phyloP scores from a whole-genome alignment of 1,140 invertebrate species.

The Campodea augens region DNA sequence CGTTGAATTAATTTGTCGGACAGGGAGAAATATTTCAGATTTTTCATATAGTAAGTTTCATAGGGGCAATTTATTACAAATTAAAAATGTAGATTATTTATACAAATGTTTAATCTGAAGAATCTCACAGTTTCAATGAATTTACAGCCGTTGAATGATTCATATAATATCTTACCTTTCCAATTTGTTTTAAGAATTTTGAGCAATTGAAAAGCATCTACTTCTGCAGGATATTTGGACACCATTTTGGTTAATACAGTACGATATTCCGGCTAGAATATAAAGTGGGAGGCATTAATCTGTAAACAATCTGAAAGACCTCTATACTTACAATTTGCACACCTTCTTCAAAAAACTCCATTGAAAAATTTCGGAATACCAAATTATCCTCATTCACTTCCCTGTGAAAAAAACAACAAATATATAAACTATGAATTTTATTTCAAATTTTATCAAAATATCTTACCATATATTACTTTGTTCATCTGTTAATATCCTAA shows the following conservation, averaged over 20 bases:
- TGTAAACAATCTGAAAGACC: too few species aligned
- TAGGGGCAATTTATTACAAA: conserved; percentile 2
- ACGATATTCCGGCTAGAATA: not conserved
- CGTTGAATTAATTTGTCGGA: not conserved
- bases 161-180: conserved; percentile 25
- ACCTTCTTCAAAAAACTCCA: conserved; percentile 36
- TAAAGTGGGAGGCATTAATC: too few species aligned
- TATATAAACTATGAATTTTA: conserved; percentile 1
- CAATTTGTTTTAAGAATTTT: conserved; percentile 38
- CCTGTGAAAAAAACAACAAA: conserved; percentile 26
- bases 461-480: conserved; percentile 49
- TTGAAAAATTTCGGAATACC: conserved; percentile 38
- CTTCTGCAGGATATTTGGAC: conserved; percentile 38
- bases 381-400: conserved; percentile 59
- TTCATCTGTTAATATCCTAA: conserved; percentile 48
- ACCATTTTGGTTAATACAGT: conserved; percentile 27
- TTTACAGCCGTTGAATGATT: conserved; percentile 15
- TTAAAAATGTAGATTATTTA: not conserved
- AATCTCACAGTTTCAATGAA: not conserved
- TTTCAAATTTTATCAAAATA: not conserved
- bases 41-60: not conserved
- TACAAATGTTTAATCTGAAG: not conserved
- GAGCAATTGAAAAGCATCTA: conserved; percentile 37
- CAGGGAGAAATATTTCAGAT: not conserved
- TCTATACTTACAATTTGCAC: conserved; percentile 25